Conservation (phyloP, 1,140 invertebrate genomes). For the Camponotus vicinus region DNA sequence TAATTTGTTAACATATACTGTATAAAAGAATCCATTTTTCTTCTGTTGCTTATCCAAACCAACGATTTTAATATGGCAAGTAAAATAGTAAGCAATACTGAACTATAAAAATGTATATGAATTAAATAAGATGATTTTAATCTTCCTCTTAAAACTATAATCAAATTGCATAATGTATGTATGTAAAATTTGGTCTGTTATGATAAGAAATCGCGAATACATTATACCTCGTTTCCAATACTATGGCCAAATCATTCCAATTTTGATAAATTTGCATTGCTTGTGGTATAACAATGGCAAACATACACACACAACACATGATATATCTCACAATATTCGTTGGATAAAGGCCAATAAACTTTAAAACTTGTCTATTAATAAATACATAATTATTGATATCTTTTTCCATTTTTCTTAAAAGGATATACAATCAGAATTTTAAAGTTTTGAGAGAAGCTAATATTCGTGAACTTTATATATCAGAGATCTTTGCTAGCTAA, state of each 20-base stretch:
- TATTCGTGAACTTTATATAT: slow-evolving; percentile 29
- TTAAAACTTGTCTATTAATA: slow-evolving; percentile 73
- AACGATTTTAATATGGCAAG: slow-evolving; percentile 74
- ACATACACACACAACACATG: slow-evolving; percentile 66
- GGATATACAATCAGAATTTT: background rate
- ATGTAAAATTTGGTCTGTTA: background rate
- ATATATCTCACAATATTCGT: slow-evolving; percentile 67
- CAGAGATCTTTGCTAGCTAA: background rate
- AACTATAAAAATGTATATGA: slow-evolving; percentile 64
- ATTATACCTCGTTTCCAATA: slow-evolving; percentile 75
- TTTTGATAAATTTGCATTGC: slow-evolving; percentile 67
- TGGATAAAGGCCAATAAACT: slow-evolving; percentile 77
- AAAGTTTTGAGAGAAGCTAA: background rate
- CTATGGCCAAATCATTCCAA: slow-evolving; percentile 62
- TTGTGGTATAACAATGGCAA: slow-evolving; percentile 75
- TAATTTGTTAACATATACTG: slow-evolving; percentile 74
- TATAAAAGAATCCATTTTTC: slow-evolving; percentile 65
- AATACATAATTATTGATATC: slow-evolving; percentile 69
- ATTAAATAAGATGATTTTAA: background rate
- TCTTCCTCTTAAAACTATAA: background rate
- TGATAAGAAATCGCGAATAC: background rate
- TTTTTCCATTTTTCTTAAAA: slow-evolving; percentile 48
- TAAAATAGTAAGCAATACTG: slow-evolving; percentile 73
- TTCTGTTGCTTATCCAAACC: slow-evolving; percentile 71
- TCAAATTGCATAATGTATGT: slow-evolving; percentile 13